These are phyloP conservation scores for Hippotragus niger DNA, from an alignment of 2,113 vertebrate genomes.

Conservation along the genomic window DNA sequence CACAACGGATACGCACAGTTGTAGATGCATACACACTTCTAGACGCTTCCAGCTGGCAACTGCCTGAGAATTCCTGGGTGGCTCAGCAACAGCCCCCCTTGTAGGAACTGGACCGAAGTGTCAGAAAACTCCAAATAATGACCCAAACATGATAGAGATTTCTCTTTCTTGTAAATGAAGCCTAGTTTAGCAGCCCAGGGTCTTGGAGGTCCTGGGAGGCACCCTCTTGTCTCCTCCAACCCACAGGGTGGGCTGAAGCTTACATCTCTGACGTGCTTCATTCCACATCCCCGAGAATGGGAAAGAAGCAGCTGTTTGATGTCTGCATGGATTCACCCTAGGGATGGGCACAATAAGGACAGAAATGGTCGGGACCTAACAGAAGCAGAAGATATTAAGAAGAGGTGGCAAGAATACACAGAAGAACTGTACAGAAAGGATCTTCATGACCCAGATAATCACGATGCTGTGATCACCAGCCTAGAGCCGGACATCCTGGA, in stretches of 20 bases:
- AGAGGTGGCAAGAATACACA: not conserved
- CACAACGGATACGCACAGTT: fast-evolving
- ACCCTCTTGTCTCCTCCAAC: not conserved
- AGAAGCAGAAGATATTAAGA: not conserved
- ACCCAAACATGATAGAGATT: not conserved
- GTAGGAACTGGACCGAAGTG: no score
- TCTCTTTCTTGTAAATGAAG: not conserved
- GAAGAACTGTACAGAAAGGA: not conserved
- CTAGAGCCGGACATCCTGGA: not conserved
- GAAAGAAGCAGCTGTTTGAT: not conserved
- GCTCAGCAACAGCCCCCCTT: not conserved
- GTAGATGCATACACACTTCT: not conserved
- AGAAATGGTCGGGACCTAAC: not conserved
- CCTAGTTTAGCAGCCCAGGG: not conserved
- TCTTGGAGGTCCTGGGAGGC: not conserved
- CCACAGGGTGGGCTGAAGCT: not conserved
- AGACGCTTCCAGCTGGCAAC: not conserved
- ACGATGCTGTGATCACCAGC: not conserved
- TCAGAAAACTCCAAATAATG: not conserved
- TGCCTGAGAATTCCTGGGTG: not conserved
- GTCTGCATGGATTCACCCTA: not conserved
- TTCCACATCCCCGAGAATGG: not conserved
- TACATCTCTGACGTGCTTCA: fast-evolving
- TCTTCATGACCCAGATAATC: not conserved
- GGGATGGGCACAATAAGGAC: not conserved